Conservation (phyloP, 2,113 vertebrate genomes). For the Xyrauchen texanus region DNA sequence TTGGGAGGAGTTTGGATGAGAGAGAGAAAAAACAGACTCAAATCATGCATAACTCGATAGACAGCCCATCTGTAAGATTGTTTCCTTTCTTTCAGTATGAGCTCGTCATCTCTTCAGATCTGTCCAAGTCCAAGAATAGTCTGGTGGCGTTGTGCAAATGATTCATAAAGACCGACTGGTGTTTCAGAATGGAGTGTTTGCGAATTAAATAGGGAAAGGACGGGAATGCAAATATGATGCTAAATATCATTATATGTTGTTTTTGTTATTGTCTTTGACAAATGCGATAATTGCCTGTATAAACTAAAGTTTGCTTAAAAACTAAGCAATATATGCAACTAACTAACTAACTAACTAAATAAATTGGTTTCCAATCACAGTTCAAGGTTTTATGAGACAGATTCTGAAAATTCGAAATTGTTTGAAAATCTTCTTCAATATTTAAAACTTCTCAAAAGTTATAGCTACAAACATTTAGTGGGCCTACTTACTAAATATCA, state of each 20-base stretch:
- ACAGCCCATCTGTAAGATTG: conserved; percentile 56
- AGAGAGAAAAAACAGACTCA: conserved; percentile 42
- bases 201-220: conserved; percentile 24
- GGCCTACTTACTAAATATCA: no score
- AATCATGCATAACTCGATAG: conserved; percentile 50
- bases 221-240: conserved; percentile 37
- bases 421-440: no score
- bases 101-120: conserved; percentile 43
- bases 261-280: no score
- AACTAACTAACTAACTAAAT: no score
- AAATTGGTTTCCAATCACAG: no score
- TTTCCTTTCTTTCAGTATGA: conserved; percentile 49
- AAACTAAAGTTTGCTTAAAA: no score
- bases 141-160: conserved; percentile 43
- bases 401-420: no score
- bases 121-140: conserved; percentile 42
- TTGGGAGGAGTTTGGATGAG: conserved; percentile 42
- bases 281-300: no score
- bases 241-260: conserved; percentile 71
- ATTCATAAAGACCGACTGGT: conserved; percentile 43
- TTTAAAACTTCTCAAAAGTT: no score
- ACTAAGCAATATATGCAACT: no score
- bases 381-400: no score
- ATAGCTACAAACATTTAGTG: no score
- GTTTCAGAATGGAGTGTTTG: conserved; percentile 34